Evolutionary conservation across 2,797 vertebrate species (phyloP).

Genomic region (Xerus rutilus): DNA sequence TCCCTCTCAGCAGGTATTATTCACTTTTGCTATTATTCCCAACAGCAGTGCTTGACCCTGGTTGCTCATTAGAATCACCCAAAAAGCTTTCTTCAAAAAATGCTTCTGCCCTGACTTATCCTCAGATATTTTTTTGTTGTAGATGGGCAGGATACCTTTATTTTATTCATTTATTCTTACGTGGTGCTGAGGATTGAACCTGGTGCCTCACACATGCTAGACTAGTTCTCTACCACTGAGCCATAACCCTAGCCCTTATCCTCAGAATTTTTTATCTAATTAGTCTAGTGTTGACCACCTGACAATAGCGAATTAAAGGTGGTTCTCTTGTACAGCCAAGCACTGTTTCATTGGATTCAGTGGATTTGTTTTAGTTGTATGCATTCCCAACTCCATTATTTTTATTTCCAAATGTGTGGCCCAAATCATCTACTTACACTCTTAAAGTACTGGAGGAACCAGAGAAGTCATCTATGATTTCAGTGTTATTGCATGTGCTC

Average conservation of each 20-base stretch:
- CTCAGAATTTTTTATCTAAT: conserved; percentile 8
- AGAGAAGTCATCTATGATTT: background rate
- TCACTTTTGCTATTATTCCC: background rate
- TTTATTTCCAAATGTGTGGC: conserved; percentile 17
- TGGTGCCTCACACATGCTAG: too few relatives aligned
- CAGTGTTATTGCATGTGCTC: background rate
- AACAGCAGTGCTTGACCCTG: background rate
- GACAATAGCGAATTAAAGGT: background rate
- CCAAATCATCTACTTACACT: background rate
- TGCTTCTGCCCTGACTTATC: background rate
- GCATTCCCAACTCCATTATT: background rate
- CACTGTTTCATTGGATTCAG: background rate
- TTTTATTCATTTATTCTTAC: too few relatives aligned
- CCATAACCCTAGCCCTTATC: background rate
- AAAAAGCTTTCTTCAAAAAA: background rate
- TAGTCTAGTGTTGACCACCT: background rate
- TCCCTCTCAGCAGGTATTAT: background rate
- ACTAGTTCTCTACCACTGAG: too few relatives aligned
- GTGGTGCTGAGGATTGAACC: too few relatives aligned
- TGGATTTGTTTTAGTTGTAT: background rate
- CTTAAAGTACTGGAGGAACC: background rate
- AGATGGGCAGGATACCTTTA: too few relatives aligned
- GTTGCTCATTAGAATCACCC: conserved; percentile 26
- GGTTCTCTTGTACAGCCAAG: background rate
- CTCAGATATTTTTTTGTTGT: background rate